Base-by-base conservation (phyloP, 2,113 vertebrate species). In the Atrichornis clamosus region DNA sequence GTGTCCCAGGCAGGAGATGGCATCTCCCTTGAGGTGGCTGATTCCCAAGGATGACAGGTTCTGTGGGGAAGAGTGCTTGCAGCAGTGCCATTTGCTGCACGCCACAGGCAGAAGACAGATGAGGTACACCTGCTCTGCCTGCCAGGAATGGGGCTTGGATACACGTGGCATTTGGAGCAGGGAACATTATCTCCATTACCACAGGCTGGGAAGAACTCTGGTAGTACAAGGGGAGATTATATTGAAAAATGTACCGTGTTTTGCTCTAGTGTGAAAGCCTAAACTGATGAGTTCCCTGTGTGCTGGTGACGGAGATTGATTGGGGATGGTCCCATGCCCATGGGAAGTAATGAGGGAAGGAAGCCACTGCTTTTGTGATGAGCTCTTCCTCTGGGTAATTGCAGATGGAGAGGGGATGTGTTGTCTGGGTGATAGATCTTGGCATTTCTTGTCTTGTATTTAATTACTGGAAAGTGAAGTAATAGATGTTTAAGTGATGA, bases 381-480 rank as follows among this genome's bases (percentile, higher is more conserved):
- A 95, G 89, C 93, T 69, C 80, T 84, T 93, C 84, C 87, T 72
- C 15, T 18, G 16, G 21, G 22, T 92, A 84, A 84, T 86, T 95
- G 95, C 94, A 92, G 59, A 74, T 55, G 89, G 89, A 96, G 82
- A 74, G 64, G 73, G 94, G 62, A 50, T 76, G 55, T 55, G 70
- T 81, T 86, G 73, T 95, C 87, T 92, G 94, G 64, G 42, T 96
- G 93, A 86, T 93, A 47, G 93, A 94, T 96, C 75, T 95, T 92
- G 86, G 87, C 89, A 91, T 95, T 86, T 94, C 96, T 87, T 95
- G 88, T 93, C 90, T 97, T 87, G 90, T 92, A 76, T 93, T 97
- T 97, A 97, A 95, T 98, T 97, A 95, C 68, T 85, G 86, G 87
- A 72, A 96, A 94, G 86, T 90, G 89, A 94, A 97, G 82, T 82